These are phyloP conservation scores for Sylvicola cinctus DNA, from an alignment of 2,888 invertebrate species.

Conservation along the genomic window DNA sequence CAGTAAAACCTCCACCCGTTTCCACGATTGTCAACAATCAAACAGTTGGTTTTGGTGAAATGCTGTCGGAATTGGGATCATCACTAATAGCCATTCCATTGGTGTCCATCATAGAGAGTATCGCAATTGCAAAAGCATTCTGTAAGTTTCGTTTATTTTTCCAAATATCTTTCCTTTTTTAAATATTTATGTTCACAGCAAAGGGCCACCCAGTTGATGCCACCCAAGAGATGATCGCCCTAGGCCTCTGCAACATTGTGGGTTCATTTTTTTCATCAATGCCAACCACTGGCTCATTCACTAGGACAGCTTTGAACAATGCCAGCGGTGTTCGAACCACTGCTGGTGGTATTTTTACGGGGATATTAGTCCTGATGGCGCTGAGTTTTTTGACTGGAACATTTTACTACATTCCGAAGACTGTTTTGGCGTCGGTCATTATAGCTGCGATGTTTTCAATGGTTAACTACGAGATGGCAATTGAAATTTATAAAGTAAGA, in stretches of 20 bases:
- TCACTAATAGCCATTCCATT: conserved; percentile 47
- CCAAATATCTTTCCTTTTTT: too few species aligned
- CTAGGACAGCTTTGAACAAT: conserved; percentile 75
- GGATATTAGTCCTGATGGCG: conserved; percentile 53
- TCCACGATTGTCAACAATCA: conserved; percentile 33
- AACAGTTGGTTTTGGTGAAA: conserved; percentile 35
- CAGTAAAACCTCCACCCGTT: conserved; percentile 46
- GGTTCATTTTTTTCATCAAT: conserved; percentile 69
- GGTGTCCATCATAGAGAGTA: conserved; percentile 48
- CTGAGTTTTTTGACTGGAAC: conserved; percentile 58
- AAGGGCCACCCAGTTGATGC: conserved; percentile 58
- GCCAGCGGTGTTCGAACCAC: conserved; percentile 74
- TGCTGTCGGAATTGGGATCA: conserved; percentile 38
- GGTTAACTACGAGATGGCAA: conserved; percentile 47
- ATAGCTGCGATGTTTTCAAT: conserved; percentile 75
- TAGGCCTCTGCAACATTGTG: conserved; percentile 60
- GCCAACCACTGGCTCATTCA: conserved; percentile 74
- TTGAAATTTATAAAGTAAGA: conserved; percentile 43
- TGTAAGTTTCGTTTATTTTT: too few species aligned
- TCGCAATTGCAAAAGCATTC: conserved; percentile 58
- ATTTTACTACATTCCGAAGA: conserved; percentile 70
- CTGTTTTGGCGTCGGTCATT: conserved; percentile 70
- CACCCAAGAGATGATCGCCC: conserved; percentile 76
- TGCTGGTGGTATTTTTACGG: conserved; percentile 59
- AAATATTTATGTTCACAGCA: too few species aligned